phyloP scores from a whole-genome alignment of 2,797 vertebrate species.

The Anabacerthia variegaticeps region DNA sequence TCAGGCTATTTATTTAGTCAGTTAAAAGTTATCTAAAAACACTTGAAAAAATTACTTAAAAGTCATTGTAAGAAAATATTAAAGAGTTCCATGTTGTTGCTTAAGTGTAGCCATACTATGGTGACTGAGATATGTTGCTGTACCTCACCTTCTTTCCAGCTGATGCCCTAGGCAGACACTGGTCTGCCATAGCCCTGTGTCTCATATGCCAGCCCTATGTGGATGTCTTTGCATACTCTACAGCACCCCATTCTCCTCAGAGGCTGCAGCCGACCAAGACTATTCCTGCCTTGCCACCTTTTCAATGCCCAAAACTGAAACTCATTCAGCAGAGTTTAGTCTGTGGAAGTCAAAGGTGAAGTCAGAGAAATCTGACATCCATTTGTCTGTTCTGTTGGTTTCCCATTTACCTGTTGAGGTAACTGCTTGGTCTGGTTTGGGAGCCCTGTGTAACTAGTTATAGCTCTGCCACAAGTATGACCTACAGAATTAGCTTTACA shows the following conservation, averaged over 20 bases:
- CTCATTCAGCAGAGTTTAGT: not conserved
- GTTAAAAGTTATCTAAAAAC: not conserved
- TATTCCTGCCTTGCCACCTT: not conserved
- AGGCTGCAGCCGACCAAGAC: not conserved
- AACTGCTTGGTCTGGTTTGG: not conserved
- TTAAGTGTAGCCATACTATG: not conserved
- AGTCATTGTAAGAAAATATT: not conserved
- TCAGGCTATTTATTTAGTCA: not conserved
- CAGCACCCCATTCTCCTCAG: not conserved
- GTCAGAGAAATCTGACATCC: not conserved
- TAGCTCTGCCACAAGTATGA: not conserved
- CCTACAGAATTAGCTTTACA: not conserved
- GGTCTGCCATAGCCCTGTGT: not conserved
- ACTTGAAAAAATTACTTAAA: not conserved
- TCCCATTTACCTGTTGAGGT: not conserved
- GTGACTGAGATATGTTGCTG: not conserved
- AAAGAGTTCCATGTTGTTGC: not conserved
- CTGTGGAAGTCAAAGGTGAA: not conserved
- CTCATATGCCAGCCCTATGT: not conserved
- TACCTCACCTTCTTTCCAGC: not conserved
- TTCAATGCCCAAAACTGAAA: not conserved
- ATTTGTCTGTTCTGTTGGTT: not conserved
- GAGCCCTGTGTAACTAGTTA: not conserved
- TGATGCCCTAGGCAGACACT: not conserved
- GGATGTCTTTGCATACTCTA: not conserved